Base-by-base conservation (phyloP, 1,140 invertebrate species). In the Reticulitermes speratus region DNA sequence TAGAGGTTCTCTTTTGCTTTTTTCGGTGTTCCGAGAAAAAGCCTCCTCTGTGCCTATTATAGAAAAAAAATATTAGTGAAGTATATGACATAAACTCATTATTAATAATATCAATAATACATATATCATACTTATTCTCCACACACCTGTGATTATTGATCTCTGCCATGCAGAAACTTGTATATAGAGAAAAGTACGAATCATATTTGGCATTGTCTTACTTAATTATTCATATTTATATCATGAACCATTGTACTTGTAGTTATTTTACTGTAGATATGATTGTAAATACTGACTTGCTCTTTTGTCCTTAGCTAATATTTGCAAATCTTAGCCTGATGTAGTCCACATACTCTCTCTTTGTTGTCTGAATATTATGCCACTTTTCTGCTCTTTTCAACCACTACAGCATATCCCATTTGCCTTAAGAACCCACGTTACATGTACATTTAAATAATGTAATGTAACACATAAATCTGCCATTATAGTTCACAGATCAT, bases 101-200 rank as follows among this genome's bases (percentile, higher is more conserved):
- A 75, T 55, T 0, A 55, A 55, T 55, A 55, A 55, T 55, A 55
- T 19, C 19, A 55, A 55, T 55, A 55, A 55, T 55, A 55, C 14
- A 55, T 12, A 55, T 75, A 75, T 75, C 65, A n/a, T 75, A 75
- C 65, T 75, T 75, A 75, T 75, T 75, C 65, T 75, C n/a, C 65
- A 75, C 65, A 75, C 65, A 75, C 65, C 65, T 75, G 65, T 75
- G 65, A 75, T 75, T 8, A 75, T 30, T 30, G n/a, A 75, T 75
- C 25, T 75, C 65, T 75, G 65, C 65, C 65, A 16, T 75, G 65
- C 65, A 75, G 65, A 75, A 75, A 75, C 65, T 75, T 30, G 65
- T 75, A 30, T n/a, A 75, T 75, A 75, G 19, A 48, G 14, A 48
- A 55, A 55, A 19, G 52, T 55, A 55, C 19, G 52, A 55, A n/a